Evolutionary conservation across 2,113 vertebrate species (phyloP).

Genomic region (Xiphophorus hellerii): DNA sequence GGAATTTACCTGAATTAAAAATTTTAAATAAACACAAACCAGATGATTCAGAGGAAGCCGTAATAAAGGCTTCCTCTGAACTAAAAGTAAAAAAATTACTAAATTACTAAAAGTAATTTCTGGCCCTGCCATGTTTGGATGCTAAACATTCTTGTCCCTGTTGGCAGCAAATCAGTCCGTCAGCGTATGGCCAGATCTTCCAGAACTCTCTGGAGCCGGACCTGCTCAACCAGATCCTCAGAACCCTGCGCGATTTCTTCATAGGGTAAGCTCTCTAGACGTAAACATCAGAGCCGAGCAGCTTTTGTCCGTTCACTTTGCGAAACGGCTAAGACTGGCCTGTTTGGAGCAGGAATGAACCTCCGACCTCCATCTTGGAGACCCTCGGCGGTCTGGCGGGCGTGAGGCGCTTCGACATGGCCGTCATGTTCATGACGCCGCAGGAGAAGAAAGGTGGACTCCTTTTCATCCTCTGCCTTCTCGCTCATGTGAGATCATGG

Average conservation of each 20-base stretch:
- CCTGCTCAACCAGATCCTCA: constrained; percentile 89
- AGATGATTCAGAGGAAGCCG: too few relatives aligned
- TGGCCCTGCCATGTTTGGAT: neutral
- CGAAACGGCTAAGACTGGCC: too few relatives aligned
- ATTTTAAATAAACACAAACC: too few relatives aligned
- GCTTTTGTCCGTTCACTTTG: neutral
- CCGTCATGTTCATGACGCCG: constrained; percentile 93
- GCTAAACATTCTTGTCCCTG: neutral
- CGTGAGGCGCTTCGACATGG: constrained; percentile 92
- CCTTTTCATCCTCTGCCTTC: neutral
- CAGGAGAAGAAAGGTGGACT: constrained; percentile 87
- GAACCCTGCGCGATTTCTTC: constrained; percentile 86
- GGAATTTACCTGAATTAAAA: too few relatives aligned
- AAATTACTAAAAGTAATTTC: too few relatives aligned
- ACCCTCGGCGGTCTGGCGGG: constrained; percentile 86
- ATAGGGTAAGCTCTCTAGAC: constrained; percentile 83
- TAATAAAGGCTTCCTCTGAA: too few relatives aligned
- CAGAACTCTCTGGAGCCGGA: constrained; percentile 92
- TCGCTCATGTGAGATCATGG: neutral
- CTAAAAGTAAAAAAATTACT: too few relatives aligned
- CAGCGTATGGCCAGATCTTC: constrained; percentile 85
- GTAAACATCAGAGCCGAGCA: neutral
- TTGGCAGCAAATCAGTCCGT: constrained; percentile 90
- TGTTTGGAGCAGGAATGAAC: constrained; percentile 81
- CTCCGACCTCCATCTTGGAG: constrained; percentile 82